phyloP scores from a whole-genome alignment of 2,113 vertebrate species.

The Vidua macroura region DNA sequence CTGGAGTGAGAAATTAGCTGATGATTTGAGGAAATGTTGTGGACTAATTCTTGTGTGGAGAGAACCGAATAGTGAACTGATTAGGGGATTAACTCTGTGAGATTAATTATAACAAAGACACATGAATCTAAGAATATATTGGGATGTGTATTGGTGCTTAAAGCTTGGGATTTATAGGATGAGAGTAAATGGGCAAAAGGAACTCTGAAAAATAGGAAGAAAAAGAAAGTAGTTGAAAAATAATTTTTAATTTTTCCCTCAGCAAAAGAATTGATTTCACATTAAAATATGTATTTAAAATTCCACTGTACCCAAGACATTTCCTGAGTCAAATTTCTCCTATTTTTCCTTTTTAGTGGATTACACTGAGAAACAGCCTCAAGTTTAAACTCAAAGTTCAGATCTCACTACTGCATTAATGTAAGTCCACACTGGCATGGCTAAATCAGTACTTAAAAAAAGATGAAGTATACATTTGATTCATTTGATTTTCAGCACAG shows the following conservation, averaged over 20 bases:
- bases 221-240: neutral
- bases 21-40: neutral
- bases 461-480: neutral
- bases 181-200: neutral
- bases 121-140: neutral
- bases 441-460: neutral
- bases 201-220: neutral
- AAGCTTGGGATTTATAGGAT: neutral
- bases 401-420: neutral
- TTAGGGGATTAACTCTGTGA: neutral
- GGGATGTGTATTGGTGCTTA: neutral
- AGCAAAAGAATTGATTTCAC: neutral
- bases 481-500: neutral
- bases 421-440: neutral
- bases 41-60: neutral
- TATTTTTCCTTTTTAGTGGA: neutral
- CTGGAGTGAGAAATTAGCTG: slow-evolving; percentile 3
- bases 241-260: neutral
- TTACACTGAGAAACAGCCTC: neutral
- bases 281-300: neutral
- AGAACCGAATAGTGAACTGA: neutral
- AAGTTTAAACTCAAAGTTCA: neutral
- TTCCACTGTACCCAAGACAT: neutral
- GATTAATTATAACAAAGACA: neutral
- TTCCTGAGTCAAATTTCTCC: neutral